A percentile compares a stretch with the other conserved stretches of the same genome.
Conservation (phyloP, 2,113 vertebrate species). For the Melanotaenia duboulayi region DNA sequence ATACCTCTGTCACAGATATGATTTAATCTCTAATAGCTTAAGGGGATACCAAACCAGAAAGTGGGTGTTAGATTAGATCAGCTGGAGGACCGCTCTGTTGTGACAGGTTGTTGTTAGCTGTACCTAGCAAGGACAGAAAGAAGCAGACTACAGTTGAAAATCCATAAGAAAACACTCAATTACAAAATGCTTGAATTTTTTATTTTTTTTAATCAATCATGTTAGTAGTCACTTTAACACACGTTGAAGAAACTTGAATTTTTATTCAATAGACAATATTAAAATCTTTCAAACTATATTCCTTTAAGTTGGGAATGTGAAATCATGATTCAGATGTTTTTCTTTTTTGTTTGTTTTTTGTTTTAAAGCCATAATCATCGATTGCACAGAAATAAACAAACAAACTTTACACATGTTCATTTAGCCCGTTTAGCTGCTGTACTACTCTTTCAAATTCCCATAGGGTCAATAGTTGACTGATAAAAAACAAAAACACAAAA, state of each 20-base stretch:
- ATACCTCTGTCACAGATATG: neutral
- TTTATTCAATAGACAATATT: neutral
- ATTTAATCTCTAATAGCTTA: neutral
- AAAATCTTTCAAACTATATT: neutral
- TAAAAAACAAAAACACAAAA: too few relatives aligned
- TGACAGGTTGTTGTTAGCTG: neutral
- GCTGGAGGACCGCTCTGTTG: neutral
- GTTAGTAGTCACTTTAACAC: neutral
- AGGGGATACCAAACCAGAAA: neutral
- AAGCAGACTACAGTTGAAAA: neutral
- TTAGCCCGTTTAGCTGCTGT: too few relatives aligned
- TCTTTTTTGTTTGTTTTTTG: too few relatives aligned
- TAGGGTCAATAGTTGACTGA: neutral
- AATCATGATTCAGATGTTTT: too few relatives aligned
- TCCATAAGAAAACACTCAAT: too few relatives aligned
- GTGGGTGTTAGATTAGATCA: neutral
- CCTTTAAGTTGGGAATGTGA: neutral
- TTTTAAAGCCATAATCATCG: too few relatives aligned
- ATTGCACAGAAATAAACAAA: too few relatives aligned
- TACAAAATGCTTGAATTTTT: neutral
- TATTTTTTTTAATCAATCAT: neutral
- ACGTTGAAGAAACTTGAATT: too few relatives aligned
- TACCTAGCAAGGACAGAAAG: neutral
- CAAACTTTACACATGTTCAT: too few relatives aligned
- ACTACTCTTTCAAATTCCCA: too few relatives aligned